Conservation (phyloP, 2,888 invertebrate genomes). For the Arge pagana region DNA sequence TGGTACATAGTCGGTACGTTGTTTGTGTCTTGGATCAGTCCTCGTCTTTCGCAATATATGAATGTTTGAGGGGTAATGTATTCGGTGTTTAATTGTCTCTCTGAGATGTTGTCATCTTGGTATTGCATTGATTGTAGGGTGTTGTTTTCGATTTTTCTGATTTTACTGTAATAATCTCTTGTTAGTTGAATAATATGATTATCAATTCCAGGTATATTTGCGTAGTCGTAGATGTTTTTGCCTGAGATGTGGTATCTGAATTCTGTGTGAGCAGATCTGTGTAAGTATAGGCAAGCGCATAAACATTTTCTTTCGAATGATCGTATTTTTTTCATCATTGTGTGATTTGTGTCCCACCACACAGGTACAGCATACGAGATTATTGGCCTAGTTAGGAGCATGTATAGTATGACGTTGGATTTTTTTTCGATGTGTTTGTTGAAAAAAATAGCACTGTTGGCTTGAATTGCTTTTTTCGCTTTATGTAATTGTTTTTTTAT, state of each 20-base stretch:
- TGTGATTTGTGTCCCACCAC: conserved; percentile 26
- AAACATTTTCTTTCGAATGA: conserved; percentile 26
- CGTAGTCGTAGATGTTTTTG: conserved; percentile 16
- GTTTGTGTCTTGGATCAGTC: background rate
- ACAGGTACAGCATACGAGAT: conserved; percentile 25
- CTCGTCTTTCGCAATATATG: background rate
- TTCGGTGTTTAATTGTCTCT: background rate
- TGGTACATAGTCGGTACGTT: background rate
- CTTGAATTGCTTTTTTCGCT: conserved; percentile 26
- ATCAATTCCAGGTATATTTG: conserved; percentile 20
- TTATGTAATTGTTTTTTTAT: conserved; percentile 27
- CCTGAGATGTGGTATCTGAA: conserved; percentile 12
- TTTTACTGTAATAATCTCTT: conserved; percentile 19
- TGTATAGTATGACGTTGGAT: conserved; percentile 28
- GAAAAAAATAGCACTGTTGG: conserved; percentile 25
- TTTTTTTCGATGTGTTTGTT: conserved; percentile 18
- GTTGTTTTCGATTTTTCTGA: background rate
- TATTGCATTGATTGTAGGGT: too few relatives aligned
- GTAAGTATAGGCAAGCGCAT: background rate
- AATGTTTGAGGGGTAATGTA: background rate
- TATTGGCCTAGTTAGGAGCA: conserved; percentile 24
- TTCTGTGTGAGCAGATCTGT: conserved; percentile 2
- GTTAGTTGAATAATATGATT: conserved; percentile 15
- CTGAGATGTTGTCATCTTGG: too few relatives aligned
- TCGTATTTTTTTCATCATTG: conserved; percentile 28